Evolutionary conservation across 2,888 invertebrate genomes (phyloP).

Genomic region (Euzophera pinguis): DNA sequence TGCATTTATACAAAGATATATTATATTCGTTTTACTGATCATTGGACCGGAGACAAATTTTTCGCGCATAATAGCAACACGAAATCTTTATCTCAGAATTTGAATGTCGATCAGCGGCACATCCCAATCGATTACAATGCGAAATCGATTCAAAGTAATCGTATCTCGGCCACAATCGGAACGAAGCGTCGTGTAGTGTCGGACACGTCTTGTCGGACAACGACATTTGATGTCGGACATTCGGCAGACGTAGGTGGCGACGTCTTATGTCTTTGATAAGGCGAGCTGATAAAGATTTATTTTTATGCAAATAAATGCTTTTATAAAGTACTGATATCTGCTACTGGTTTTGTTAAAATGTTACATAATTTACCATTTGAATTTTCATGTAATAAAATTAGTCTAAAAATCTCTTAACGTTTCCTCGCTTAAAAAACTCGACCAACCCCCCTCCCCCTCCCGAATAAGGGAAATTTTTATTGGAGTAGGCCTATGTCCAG

Average conservation of each 20-base stretch:
- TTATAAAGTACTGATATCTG: conserved; percentile 18
- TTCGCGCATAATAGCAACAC: conserved; percentile 4
- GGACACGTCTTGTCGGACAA: conserved; percentile 31
- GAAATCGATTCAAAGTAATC: conserved; percentile 47
- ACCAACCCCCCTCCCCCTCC: too few species aligned
- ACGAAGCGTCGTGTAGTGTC: conserved; percentile 32
- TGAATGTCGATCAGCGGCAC: conserved; percentile 45
- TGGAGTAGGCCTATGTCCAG: too few species aligned
- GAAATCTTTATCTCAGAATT: conserved; percentile 34
- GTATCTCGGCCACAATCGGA: conserved; percentile 63
- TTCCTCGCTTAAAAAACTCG: too few species aligned
- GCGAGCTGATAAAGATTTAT: conserved; percentile 41
- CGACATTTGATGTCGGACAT: conserved; percentile 27
- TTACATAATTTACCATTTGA: too few species aligned
- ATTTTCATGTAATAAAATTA: too few species aligned
- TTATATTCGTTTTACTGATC: not conserved
- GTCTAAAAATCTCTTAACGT: too few species aligned
- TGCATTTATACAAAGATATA: not conserved
- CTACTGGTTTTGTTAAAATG: conserved; percentile 44
- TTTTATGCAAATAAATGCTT: not conserved
- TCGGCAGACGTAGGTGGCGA: conserved; percentile 37
- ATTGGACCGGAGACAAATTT: not conserved
- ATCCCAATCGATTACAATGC: conserved; percentile 48
- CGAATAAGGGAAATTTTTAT: too few species aligned
- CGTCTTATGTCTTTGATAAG: conserved; percentile 36